A percentile compares a stretch with the other conserved stretches of the same genome.
These are phyloP conservation scores for Drosophila takahashii DNA, from an alignment of 1,140 invertebrate genomes.

Conservation along the genomic window DNA sequence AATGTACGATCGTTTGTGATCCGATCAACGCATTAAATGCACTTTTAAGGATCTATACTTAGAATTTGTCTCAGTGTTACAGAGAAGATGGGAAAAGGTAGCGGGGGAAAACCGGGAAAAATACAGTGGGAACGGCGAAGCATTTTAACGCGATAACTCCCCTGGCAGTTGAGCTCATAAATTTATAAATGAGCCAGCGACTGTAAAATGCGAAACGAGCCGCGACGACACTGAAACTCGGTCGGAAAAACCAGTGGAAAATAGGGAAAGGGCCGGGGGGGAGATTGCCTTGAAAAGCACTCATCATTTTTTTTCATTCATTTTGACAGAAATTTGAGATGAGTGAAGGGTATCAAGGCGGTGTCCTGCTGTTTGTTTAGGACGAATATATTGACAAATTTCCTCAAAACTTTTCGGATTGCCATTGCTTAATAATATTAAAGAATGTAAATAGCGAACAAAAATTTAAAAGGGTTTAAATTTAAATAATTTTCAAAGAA, in stretches of 20 bases:
- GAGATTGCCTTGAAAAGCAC: slow-evolving; percentile 67
- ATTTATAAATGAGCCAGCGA: slow-evolving; percentile 82
- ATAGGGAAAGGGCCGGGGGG: slow-evolving; percentile 11
- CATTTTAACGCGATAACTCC: slow-evolving; percentile 82
- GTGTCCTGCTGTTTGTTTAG: slow-evolving; percentile 21
- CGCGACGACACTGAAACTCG: slow-evolving; percentile 61
- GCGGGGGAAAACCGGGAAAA: not conserved
- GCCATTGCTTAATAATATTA: not conserved
- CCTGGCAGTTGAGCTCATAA: slow-evolving; percentile 82
- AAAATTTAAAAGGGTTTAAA: not conserved
- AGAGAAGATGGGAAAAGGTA: not conserved
- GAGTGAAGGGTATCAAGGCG: slow-evolving; percentile 36
- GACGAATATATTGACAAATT: slow-evolving; percentile 16
- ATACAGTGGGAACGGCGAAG: slow-evolving; percentile 36
- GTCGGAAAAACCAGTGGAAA: slow-evolving; percentile 40
- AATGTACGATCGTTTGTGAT: too few relatives aligned
- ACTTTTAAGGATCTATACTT: too few relatives aligned
- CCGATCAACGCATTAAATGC: too few relatives aligned
- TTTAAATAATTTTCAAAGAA: not conserved
- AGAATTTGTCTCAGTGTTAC: not conserved
- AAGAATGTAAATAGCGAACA: not conserved
- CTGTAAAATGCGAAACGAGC: slow-evolving; percentile 80
- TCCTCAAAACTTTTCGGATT: slow-evolving; percentile 9
- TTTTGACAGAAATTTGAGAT: slow-evolving; percentile 41
- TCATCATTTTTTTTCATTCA: slow-evolving; percentile 60